Conservation (phyloP, 2,113 vertebrate genomes). For the Gobiocypris rarus region DNA sequence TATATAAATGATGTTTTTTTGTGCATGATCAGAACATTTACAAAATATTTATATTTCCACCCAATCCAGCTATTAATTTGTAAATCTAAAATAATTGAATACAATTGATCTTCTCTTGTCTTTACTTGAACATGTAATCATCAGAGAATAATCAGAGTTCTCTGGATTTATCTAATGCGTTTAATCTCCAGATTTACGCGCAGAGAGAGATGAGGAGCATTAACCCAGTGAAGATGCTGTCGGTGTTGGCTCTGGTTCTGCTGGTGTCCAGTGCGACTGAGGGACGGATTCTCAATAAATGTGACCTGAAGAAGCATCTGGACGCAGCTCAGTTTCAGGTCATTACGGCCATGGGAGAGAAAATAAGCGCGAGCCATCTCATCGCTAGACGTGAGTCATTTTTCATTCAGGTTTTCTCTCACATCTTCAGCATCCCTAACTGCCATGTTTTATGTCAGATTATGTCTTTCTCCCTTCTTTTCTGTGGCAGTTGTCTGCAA, state of each 20-base stretch:
- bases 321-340: neutral
- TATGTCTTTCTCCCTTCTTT: neutral
- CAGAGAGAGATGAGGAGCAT: conserved; percentile 1
- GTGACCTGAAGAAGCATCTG: conserved; percentile 52
- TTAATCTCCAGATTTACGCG: neutral
- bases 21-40: too few relatives aligned
- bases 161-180: too few relatives aligned
- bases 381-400: neutral
- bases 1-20: too few relatives aligned
- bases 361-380: neutral
- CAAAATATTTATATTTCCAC: too few relatives aligned
- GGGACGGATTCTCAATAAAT: conserved; percentile 49
- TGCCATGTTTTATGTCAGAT: neutral
- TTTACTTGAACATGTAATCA: too few relatives aligned
- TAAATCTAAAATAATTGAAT: too few relatives aligned
- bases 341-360: neutral
- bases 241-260: conserved; percentile 48
- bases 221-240: conserved; percentile 48
- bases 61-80: too few relatives aligned
- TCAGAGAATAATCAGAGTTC: too few relatives aligned
- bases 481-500: neutral
- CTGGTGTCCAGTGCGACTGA: conserved; percentile 52
- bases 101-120: too few relatives aligned
- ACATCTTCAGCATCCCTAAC: neutral
- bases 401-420: neutral